phyloP scores from a whole-genome alignment of 2,888 invertebrate species.

The Pterostichus madidus region DNA sequence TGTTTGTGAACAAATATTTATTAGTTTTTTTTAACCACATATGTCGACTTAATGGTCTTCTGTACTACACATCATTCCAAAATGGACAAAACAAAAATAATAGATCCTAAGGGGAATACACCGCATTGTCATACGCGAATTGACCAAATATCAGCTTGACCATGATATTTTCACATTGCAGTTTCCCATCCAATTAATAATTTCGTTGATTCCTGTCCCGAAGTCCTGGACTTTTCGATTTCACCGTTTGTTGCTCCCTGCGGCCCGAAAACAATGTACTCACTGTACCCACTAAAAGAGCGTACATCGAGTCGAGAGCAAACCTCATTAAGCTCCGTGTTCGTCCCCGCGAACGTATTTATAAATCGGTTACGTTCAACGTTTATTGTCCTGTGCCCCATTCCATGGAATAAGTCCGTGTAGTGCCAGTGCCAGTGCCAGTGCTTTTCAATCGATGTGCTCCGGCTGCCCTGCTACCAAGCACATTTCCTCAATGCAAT shows the following conservation, averaged over 20 bases:
- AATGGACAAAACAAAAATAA: slow-evolving; percentile 55
- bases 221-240: slow-evolving; percentile 26
- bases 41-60: slow-evolving; percentile 49
- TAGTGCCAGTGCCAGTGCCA: background rate
- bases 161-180: slow-evolving; percentile 51
- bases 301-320: slow-evolving; percentile 29
- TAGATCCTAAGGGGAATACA: slow-evolving; percentile 55
- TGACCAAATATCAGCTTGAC: slow-evolving; percentile 34
- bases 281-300: slow-evolving; percentile 36
- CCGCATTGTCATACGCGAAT: slow-evolving; percentile 49
- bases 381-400: slow-evolving; percentile 18
- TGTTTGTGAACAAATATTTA: slow-evolving; percentile 56
- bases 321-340: slow-evolving; percentile 49
- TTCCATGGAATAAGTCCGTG: slow-evolving; percentile 33
- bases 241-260: slow-evolving; percentile 35
- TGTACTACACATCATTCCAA: slow-evolving; percentile 38
- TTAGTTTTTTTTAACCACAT: slow-evolving; percentile 48
- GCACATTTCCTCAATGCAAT: slow-evolving; percentile 39
- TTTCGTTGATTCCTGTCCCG: slow-evolving; percentile 43
- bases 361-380: slow-evolving; percentile 57
- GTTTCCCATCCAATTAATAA: slow-evolving; percentile 55
- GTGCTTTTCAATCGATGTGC: slow-evolving; percentile 17
- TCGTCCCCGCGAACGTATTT: slow-evolving; percentile 46
- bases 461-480: background rate
- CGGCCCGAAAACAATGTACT: slow-evolving; percentile 46